Evolutionary conservation across 1,140 invertebrate genomes (phyloP).

Genomic region (Musca domestica): DNA sequence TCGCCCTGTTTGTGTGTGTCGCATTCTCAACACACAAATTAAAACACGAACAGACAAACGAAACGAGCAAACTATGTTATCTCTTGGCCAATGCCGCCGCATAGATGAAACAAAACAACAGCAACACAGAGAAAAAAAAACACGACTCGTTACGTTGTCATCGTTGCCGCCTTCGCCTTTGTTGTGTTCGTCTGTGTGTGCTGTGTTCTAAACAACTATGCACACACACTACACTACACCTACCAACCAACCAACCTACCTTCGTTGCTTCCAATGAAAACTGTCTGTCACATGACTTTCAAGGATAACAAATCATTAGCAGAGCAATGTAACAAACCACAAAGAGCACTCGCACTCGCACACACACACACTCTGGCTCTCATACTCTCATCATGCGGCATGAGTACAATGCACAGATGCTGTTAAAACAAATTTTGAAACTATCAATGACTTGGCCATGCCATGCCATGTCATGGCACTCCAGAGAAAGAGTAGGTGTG

Average conservation of each 20-base stretch:
- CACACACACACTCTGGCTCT: neutral
- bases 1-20: too few species aligned
- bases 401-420: too few species aligned
- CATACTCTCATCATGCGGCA: too few species aligned
- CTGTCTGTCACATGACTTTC: constrained; percentile 3
- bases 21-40: too few species aligned
- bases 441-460: neutral
- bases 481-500: constrained; percentile 17
- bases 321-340: constrained; percentile 2
- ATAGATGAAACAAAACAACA: too few species aligned
- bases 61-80: too few species aligned
- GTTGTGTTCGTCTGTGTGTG: constrained; percentile 1
- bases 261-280: neutral
- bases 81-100: too few species aligned
- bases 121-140: too few species aligned
- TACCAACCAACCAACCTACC: neutral
- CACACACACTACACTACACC: neutral
- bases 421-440: too few species aligned
- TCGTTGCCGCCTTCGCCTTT: neutral
- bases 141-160: too few species aligned
- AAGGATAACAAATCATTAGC: constrained; percentile 19
- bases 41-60: too few species aligned
- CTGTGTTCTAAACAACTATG: neutral
- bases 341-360: neutral
- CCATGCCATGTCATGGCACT: neutral